Conservation (phyloP, 2,113 vertebrate genomes). For the Hepsetus odoe region DNA sequence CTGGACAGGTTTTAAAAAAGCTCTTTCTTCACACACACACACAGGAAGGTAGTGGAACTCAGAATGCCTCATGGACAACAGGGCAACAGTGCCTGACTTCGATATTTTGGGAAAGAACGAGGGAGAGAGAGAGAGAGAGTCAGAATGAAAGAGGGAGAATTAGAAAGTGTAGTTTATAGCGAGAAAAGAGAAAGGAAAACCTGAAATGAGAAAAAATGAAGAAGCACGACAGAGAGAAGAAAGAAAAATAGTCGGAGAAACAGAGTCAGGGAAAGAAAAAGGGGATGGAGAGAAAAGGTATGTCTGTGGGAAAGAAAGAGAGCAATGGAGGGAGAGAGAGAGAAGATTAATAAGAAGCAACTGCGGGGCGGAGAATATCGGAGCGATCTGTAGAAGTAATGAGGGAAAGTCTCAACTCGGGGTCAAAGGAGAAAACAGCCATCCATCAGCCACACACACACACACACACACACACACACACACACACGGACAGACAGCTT, state of each 20-base stretch:
- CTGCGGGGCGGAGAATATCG: conserved; percentile 83
- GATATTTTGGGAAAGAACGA: conserved; percentile 75
- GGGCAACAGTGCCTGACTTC: conserved; percentile 79
- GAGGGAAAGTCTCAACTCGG: conserved; percentile 84
- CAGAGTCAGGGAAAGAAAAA: too few species aligned
- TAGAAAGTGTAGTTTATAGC: conserved; percentile 60
- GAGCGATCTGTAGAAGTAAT: conserved; percentile 86
- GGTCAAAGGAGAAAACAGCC: conserved; percentile 79
- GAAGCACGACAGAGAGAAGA: too few species aligned
- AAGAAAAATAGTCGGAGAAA: too few species aligned
- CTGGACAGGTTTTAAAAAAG: conserved; percentile 89
- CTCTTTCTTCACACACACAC: conserved; percentile 82
- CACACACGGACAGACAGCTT: neutral
- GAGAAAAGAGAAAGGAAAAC: conserved; percentile 61
- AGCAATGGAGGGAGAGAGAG: conserved; percentile 47
- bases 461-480: neutral
- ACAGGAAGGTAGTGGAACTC: conserved; percentile 53
- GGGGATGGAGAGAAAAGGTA: too few species aligned
- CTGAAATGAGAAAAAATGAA: too few species aligned
- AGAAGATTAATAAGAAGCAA: conserved; percentile 83
- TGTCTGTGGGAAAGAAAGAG: neutral
- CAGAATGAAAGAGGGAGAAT: conserved; percentile 38
- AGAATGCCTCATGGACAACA: conserved; percentile 77
- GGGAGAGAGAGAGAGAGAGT: neutral
- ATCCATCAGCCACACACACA: conserved; percentile 3